Base-by-base conservation (phyloP, 2,113 vertebrate genomes). In the Rhipidura dahli region DNA sequence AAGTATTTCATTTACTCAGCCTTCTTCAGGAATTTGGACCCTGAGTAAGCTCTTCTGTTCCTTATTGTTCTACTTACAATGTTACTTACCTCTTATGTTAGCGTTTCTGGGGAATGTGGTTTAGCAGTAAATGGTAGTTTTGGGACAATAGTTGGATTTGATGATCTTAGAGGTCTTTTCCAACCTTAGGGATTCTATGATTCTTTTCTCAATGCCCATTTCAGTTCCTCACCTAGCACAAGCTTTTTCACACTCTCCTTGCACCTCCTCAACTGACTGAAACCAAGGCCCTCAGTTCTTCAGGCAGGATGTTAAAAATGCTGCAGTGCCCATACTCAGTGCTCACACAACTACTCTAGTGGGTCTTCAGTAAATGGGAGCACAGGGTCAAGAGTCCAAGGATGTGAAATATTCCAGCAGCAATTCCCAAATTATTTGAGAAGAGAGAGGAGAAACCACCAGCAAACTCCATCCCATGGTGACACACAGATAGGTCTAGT, bases 401-500 rank as follows among this genome's bases (percentile, higher is more conserved):
- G 30, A 59, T 39, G 19, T 49, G 21, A 66, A 40, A 9, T 50
- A 77, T 64, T 60, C 11, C n/a, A 72, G 17, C 14, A 81, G 30
- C 9, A 75, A 59, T 81, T 77, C 23, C 60, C 27, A 57, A 64
- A 65, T 45, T 54, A 26, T 19, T 15, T n/a, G 35, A 66, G 31
- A 68, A 84, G 27, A 72, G 26, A 65, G 35, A 24, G 75, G 7
- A 28, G 20, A 77, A 87, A 54, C 15, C 44, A 57, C 7, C 23
- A 59, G 17, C 49, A 88, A 70, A 33, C n/a, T 20, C 39, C 39
- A 59, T 66, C 5, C 35, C 22, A 5, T 2, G 2, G 7, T 45
- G 49, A 17, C 17, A 54, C 0, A 0, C 11, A 24, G 15, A 8
- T 20, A 53, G n/a, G 16, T 69, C 23, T 61, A 70, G 22, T 3